Base-by-base conservation (phyloP, 2,113 vertebrate genomes). In the Ceratotherium simum region DNA sequence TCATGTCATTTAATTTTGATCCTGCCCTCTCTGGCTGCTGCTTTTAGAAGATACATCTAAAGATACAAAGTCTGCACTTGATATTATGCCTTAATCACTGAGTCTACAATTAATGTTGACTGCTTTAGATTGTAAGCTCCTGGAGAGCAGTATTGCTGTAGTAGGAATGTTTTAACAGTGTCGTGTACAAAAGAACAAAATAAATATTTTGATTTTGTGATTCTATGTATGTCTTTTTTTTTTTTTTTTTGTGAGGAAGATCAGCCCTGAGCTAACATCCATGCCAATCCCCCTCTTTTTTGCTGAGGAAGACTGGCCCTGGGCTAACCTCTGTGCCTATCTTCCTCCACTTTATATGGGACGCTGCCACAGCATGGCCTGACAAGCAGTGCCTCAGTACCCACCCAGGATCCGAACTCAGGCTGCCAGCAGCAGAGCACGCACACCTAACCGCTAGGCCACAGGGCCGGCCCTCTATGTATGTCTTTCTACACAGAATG, bases 141-240 rank as follows among this genome's bases (percentile, higher is more conserved):
- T 81, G 23, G 87, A 98, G 95, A 97, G 97, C 97, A 98, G 96
- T 96, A 86, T 82, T 97, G 95, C 92, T 97, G 31, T 94, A 88
- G 91, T 69, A 80, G 92, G 89, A 95, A 84, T 94, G 90, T 97
- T 96, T 88, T 96, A 98, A 98, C 95, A 95, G 70, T 96, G 90
- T 97, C 96, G 78, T 96, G 95, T 97, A 88, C 85, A 91, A 97
- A 97, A 90, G 93, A 98, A 97, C 96, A 98, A 95, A 98, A 98
- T 98, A 98, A 98, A 98, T 97, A 94, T 86, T 97, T 97, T 98
- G 97, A 98, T 97, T 98, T 97, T 98, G 97, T 97, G 97, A 97
- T 95, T 96, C 81, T 85, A 27, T 67, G 33, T 60, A 51, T 80
- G 62, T 91, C 65, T 96, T 48, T 39, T 39, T 4, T 39, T 39